These are phyloP conservation scores for Myiotriccus ornatus DNA, from an alignment of 2,797 vertebrate species.

Conservation along the genomic window DNA sequence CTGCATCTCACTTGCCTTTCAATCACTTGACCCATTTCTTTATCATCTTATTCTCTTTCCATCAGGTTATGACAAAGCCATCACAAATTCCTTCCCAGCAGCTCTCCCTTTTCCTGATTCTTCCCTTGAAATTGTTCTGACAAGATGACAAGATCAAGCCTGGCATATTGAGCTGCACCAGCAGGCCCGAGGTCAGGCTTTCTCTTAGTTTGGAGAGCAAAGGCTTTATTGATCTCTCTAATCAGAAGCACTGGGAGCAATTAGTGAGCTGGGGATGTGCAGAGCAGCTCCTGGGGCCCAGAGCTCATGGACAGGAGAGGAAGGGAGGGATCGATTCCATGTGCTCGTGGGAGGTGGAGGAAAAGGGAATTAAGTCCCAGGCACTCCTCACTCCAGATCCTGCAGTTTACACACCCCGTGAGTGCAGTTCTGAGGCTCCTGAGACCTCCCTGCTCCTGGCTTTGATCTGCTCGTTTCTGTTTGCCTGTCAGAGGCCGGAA, in stretches of 20 bases:
- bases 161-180: not conserved
- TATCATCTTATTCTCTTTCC: conserved; percentile 6
- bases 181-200: not conserved
- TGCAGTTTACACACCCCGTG: not conserved
- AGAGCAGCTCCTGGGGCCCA: not conserved
- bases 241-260: conserved; percentile 56
- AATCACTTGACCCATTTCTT: conserved; percentile 36
- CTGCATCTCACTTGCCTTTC: conserved; percentile 20
- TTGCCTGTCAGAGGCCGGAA: not conserved
- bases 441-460: not conserved
- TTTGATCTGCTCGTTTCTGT: not conserved
- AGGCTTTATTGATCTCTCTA: conserved; percentile 39
- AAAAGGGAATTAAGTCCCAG: not conserved
- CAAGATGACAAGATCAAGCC: conserved; percentile 10
- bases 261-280: not conserved
- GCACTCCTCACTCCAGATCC: not conserved
- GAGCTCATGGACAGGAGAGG: not conserved
- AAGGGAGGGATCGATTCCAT: not conserved
- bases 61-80: not conserved
- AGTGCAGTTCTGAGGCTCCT: not conserved
- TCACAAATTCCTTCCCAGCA: conserved; percentile 12
- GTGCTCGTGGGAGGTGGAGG: not conserved
- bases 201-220: not conserved
- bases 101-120: not conserved
- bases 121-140: not conserved